These are phyloP conservation scores for Andrena dorsata DNA, from an alignment of 2,888 invertebrate species.

Conservation along the genomic window DNA sequence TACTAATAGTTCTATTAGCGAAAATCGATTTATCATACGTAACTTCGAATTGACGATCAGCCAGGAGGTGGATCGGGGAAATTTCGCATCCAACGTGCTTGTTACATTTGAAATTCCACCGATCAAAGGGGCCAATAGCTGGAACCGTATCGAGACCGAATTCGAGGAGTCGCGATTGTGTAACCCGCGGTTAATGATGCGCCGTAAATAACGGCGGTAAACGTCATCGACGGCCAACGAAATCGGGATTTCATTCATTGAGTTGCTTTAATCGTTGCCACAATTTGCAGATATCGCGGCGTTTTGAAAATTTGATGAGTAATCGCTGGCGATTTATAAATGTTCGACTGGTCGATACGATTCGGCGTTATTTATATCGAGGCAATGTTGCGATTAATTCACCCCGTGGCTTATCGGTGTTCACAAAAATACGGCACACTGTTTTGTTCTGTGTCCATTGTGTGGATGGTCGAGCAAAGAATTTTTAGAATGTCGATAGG, in stretches of 20 bases:
- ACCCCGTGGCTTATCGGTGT: constrained; percentile 14
- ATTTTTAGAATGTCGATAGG: no score
- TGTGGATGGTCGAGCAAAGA: neutral
- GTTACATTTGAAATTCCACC: constrained; percentile 4
- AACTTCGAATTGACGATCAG: neutral
- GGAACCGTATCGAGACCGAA: neutral
- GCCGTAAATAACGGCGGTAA: constrained; percentile 22
- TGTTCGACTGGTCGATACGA: constrained; percentile 2
- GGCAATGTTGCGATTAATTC: constrained; percentile 27
- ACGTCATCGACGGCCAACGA: neutral
- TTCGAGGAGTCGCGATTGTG: constrained; percentile 5
- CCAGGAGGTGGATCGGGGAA: neutral
- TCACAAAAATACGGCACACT: neutral
- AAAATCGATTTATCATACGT: neutral
- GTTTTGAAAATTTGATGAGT: constrained; percentile 14
- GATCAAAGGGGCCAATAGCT: neutral
- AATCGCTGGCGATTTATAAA: constrained; percentile 9
- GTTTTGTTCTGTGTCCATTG: neutral
- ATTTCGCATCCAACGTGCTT: neutral
- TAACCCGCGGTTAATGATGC: constrained; percentile 24
- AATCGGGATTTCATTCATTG: neutral
- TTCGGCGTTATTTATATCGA: neutral
- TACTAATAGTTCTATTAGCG: no score
- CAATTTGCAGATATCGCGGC: neutral
- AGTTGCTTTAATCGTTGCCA: neutral